Evolutionary conservation across 2,888 invertebrate genomes (phyloP).

Genomic region (Xestia c-nigrum): DNA sequence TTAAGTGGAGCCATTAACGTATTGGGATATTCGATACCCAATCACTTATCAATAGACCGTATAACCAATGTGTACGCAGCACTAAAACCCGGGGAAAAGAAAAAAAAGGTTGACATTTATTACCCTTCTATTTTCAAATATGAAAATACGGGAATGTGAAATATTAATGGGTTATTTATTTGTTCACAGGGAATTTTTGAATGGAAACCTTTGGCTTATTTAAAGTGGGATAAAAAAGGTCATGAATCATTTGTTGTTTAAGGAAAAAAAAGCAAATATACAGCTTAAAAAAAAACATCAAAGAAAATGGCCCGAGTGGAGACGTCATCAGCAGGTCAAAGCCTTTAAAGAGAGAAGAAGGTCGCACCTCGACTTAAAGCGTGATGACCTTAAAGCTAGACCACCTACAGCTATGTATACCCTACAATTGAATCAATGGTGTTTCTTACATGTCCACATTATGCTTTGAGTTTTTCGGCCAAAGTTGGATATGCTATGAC

Average conservation of each 20-base stretch:
- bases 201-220: background rate
- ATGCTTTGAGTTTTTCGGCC: too few relatives aligned
- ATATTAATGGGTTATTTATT: conserved; percentile 46
- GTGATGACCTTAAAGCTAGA: too few relatives aligned
- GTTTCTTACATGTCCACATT: too few relatives aligned
- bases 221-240: background rate
- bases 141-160: conserved; percentile 44
- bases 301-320: background rate
- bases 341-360: too few relatives aligned
- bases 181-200: conserved; percentile 16
- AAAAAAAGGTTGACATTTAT: conserved; percentile 54
- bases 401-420: too few relatives aligned
- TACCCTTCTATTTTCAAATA: conserved; percentile 16
- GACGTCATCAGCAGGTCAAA: too few relatives aligned
- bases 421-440: too few relatives aligned
- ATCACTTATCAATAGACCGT: conserved; percentile 60
- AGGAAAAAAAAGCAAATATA: background rate
- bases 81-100: conserved; percentile 20
- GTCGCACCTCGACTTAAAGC: too few relatives aligned
- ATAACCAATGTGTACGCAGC: conserved; percentile 37
- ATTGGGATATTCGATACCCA: conserved; percentile 64
- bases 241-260: conserved; percentile 1
- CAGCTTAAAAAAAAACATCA: background rate
- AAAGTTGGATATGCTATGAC: too few relatives aligned
- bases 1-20: conserved; percentile 66